Base-by-base conservation (phyloP, 1,140 invertebrate species). In the Drosophila pandora region DNA sequence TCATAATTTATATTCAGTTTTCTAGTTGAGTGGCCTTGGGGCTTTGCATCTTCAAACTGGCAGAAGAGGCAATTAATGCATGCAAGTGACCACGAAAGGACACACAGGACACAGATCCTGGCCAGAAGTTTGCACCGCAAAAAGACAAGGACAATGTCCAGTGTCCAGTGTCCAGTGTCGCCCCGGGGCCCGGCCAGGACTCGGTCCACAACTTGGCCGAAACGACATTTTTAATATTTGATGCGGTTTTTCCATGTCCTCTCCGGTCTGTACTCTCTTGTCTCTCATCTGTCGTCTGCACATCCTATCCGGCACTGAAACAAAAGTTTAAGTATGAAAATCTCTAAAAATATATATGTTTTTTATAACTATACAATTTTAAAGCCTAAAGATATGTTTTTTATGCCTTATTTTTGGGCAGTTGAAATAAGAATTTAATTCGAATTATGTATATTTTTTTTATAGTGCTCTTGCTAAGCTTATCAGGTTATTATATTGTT, bases 171-270 rank as follows among this genome's bases (percentile, higher is more conserved):
- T 6, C 25, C 5, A 17, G 17, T 17, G 12, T 23, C 21, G 32
- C 21, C 58, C 28, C 22, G 34, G 34, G 58, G 32, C 57, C 55
- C 45, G 34, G 49, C 12, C 22, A 45, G 45, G 53, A 67, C 30
- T 47, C 23, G 17, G 17, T 30, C 17, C 8, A 34, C 28, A 75
- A 65, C 60, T 75, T 74, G 12, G 39, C 25, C 32, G 6, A 39
- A 41, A 63, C 43, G 49, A 67, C 61, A 17, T 30, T 67, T 75
- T 67, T 59, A 75, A 75, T 75, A 74, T 75, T 76, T 75, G 21
- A 75, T 67, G 32, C 12, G 34, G n/a, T 48, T 43, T 34, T 23
- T 25, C 12, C 21, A 10, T 32, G 23, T 25, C 41, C 13, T 28
- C 7, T 28, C 25, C 2, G 25, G 25, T 28, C 41, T 21, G 39